A percentile compares a stretch with the other conserved stretches of the same genome.
These are phyloP conservation scores for Nysson spinosus DNA, from an alignment of 2,888 invertebrate genomes.

Conservation along the genomic window DNA sequence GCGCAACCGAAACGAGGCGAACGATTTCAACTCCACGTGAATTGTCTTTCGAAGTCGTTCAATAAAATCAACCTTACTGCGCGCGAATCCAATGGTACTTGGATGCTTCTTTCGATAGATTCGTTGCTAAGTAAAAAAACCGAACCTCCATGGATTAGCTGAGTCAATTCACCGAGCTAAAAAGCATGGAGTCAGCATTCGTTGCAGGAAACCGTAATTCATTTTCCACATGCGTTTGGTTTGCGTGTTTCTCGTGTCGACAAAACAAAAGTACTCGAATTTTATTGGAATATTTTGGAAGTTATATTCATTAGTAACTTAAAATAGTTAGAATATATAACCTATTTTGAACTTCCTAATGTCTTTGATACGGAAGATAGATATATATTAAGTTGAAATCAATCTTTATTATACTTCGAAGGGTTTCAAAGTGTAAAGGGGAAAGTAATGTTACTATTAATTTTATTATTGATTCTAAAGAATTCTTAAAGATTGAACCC, in stretches of 20 bases:
- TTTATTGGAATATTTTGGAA: too few species aligned
- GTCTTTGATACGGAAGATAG: too few species aligned
- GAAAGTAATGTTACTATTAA: too few species aligned
- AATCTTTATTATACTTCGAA: too few species aligned
- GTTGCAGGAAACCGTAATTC: constrained; percentile 18
- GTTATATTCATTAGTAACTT: too few species aligned
- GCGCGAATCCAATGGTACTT: constrained; percentile 22
- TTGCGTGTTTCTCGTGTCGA: too few species aligned
- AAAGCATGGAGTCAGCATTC: constrained; percentile 43
- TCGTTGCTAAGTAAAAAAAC: constrained; percentile 30
- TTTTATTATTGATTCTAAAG: too few species aligned
- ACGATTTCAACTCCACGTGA: constrained; percentile 24
- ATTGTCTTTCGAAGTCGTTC: constrained; percentile 52
- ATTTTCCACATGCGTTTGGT: constrained; percentile 20
- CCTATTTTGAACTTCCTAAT: too few species aligned
- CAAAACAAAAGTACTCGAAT: neutral
- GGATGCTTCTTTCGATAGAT: constrained; percentile 23
- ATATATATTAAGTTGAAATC: too few species aligned
- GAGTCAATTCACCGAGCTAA: constrained; percentile 33
- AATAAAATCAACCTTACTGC: constrained; percentile 34
- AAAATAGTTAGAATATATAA: too few species aligned
- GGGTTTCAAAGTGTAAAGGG: too few species aligned
- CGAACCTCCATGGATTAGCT: constrained; percentile 39
- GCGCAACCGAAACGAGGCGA: constrained; percentile 25
- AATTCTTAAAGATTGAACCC: too few species aligned